phyloP scores from a whole-genome alignment of 2,888 invertebrate species.

The Agrotis clavis region DNA sequence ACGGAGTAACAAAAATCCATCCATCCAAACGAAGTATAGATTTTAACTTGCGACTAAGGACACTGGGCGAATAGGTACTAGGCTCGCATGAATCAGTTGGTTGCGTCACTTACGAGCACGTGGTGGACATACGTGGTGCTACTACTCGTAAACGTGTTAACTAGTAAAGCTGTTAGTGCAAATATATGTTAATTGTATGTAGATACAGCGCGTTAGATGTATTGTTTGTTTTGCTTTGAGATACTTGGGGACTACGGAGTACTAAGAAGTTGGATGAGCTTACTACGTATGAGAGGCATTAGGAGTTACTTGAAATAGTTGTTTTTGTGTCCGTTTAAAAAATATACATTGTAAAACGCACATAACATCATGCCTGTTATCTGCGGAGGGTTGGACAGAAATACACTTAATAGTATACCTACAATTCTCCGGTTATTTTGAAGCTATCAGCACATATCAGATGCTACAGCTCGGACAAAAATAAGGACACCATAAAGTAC shows the following conservation, averaged over 20 bases:
- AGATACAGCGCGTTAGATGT: conserved; percentile 56
- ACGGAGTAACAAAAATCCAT: too few species aligned
- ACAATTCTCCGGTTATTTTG: too few species aligned
- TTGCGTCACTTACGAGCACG: conserved; percentile 71
- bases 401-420: too few species aligned
- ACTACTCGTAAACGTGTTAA: conserved; percentile 64
- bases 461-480: neutral
- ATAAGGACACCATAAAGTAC: neutral
- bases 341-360: too few species aligned
- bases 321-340: too few species aligned
- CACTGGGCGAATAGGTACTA: conserved; percentile 29
- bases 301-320: neutral
- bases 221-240: conserved; percentile 64
- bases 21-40: too few species aligned
- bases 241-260: conserved; percentile 28
- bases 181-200: conserved; percentile 68
- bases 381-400: too few species aligned
- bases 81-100: conserved; percentile 55
- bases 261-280: conserved; percentile 5
- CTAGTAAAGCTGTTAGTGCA: conserved; percentile 61
- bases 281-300: neutral
- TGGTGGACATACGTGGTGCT: conserved; percentile 68
- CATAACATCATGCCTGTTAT: too few species aligned
- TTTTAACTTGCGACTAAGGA: conserved; percentile 45
- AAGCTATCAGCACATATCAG: too few species aligned